Percentiles rank a stretch among this genome's conserved stretches.
phyloP scores from a whole-genome alignment of 2,888 invertebrate genomes.

The Tachina grossa region DNA sequence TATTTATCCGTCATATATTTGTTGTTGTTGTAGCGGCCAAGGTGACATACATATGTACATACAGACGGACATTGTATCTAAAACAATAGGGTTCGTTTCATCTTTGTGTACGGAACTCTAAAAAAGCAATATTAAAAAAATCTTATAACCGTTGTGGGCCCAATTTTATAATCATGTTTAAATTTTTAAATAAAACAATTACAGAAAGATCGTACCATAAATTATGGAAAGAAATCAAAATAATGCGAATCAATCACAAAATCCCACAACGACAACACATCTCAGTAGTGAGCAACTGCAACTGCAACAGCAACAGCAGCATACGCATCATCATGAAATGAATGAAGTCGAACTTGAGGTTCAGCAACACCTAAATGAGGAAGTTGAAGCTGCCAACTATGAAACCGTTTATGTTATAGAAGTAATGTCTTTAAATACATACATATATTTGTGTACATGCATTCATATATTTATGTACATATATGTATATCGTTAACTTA shows the following conservation, averaged over 20 bases:
- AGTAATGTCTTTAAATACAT: conserved; percentile 34
- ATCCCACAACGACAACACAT: conserved; percentile 67
- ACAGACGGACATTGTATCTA: too few species aligned
- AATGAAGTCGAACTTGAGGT: conserved; percentile 66
- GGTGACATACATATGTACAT: too few species aligned
- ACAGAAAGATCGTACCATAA: neutral
- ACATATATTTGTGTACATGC: too few species aligned
- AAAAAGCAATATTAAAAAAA: too few species aligned
- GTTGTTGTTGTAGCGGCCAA: too few species aligned
- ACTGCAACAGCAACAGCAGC: conserved; percentile 25
- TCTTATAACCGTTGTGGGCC: too few species aligned
- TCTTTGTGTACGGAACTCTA: too few species aligned
- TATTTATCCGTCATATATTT: too few species aligned
- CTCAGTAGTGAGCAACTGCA: conserved; percentile 52
- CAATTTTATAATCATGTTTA: neutral
- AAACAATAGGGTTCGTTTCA: too few species aligned
- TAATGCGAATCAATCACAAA: conserved; percentile 58
- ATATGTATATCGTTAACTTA: too few species aligned
- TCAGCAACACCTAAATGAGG: conserved; percentile 68
- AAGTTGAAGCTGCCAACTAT: conserved; percentile 63
- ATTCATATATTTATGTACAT: too few species aligned
- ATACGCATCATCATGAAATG: conserved; percentile 65
- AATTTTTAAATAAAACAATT: neutral
- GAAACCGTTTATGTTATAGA: conserved; percentile 69
- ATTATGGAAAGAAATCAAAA: conserved; percentile 66